Base-by-base conservation (phyloP, 2,113 vertebrate genomes). In the Scytalopus superciliaris region DNA sequence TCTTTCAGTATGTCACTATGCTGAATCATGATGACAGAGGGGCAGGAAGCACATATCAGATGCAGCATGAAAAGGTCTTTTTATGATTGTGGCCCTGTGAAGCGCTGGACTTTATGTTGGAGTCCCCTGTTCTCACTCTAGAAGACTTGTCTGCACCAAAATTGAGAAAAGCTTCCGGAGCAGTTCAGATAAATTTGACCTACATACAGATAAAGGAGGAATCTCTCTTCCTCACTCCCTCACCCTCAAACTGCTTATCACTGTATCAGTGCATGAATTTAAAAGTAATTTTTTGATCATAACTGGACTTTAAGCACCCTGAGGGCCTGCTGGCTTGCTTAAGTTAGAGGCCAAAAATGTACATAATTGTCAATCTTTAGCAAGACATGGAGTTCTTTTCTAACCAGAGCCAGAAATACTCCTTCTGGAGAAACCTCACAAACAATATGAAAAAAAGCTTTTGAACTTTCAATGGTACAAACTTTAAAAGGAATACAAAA, bases 11-110 rank as follows among this genome's bases (percentile, higher is more conserved):
- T 94, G 93, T 95, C 85, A 81, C 8, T 8, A 49, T 91, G 93
- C 93, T 96, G 96, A 97, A 92, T 96, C 94, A 96, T 59, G 53
- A 87, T 95, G 96, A 97, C 92, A 96, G 81, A 84, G 64, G 81
- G 60, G 44, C 84, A 95, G 96, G 95, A 95, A 96, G 93, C 80
- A 82, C 74, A 15, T 66, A 96, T 75, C 85, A 89, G 81, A 96
- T 76, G n/a, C 72, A 87, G 78, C 93, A 94, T 87, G 73, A 95
- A 94, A 94, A 95, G 94, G 94, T 97, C 94, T 68, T 52, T 72
- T 89, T 91, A 70, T 60, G 78, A 81, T 79, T 63, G 74, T 55
- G 31, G 67, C 6, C 35, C 73, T 82, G 35, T 4, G 4, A 59
- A 85, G 40, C 0, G 0, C 47, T 63, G 47, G 66, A 45, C 30